These are phyloP conservation scores for Brienomyrus longianalis DNA, from an alignment of 2,113 vertebrate species.

Conservation along the genomic window DNA sequence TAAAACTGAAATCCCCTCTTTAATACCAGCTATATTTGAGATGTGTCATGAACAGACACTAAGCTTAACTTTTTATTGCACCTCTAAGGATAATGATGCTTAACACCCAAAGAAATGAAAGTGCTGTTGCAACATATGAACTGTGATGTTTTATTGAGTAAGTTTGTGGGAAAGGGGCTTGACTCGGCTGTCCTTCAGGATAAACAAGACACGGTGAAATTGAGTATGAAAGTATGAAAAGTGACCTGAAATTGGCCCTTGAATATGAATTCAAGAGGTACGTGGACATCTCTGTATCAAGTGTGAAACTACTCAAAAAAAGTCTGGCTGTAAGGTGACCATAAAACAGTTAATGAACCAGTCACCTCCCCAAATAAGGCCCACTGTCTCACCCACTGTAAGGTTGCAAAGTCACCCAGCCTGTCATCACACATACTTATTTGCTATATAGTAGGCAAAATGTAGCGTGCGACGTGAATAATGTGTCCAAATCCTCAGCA, in stretches of 20 bases:
- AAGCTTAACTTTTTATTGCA: slow-evolving; percentile 4
- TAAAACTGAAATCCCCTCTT: slow-evolving; percentile 9
- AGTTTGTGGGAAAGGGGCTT: not conserved
- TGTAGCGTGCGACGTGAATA: not conserved
- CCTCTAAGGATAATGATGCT: slow-evolving; percentile 22
- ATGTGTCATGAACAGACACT: slow-evolving; percentile 6
- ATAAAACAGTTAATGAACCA: not conserved
- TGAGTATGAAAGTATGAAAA: not conserved
- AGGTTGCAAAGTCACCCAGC: not conserved
- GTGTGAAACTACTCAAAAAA: not conserved
- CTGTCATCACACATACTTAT: not conserved
- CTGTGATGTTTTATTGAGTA: not conserved
- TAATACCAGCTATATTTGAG: slow-evolving; percentile 5
- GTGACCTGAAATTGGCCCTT: not conserved
- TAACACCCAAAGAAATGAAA: slow-evolving; percentile 12
- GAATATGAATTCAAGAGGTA: not conserved
- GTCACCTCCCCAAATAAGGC: not conserved
- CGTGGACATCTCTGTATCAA: not conserved
- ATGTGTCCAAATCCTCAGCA: not conserved
- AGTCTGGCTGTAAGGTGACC: not conserved
- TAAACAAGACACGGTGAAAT: not conserved
- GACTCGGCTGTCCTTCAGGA: slow-evolving; percentile 5
- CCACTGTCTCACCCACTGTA: not conserved
- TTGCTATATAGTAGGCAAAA: not conserved
- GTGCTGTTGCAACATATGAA: not conserved